Conservation (phyloP, 2,797 vertebrate species). For the Florisuga fusca region DNA sequence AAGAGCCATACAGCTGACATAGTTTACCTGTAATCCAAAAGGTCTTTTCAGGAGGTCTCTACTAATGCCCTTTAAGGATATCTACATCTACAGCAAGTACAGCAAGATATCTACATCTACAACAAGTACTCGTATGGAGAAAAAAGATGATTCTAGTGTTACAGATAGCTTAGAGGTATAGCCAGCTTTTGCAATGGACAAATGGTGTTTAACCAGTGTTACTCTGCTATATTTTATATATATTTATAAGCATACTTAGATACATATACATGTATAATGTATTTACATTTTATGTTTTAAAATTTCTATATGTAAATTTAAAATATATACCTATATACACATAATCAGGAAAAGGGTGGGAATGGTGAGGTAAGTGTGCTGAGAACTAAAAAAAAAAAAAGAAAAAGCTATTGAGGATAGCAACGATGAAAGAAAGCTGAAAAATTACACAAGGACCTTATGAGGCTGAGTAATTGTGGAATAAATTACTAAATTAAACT, state of each 20-base stretch:
- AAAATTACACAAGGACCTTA: neutral
- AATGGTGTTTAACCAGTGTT: neutral
- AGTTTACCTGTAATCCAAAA: neutral
- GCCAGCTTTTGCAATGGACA: neutral
- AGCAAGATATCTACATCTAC: neutral
- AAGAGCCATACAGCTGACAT: neutral
- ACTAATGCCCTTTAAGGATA: neutral
- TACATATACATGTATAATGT: neutral
- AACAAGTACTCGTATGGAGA: neutral
- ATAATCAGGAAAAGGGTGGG: neutral
- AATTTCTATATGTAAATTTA: neutral
- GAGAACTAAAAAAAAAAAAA: neutral
- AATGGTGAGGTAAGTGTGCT: neutral
- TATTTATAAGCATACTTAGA: neutral
- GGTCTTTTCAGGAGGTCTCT: neutral
- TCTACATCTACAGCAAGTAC: neutral
- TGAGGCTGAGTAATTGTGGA: neutral
- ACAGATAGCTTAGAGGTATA: neutral
- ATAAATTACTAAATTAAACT: constrained; percentile 4
- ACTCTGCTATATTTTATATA: too few relatives aligned
- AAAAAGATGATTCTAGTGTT: neutral
- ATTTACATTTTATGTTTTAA: neutral
- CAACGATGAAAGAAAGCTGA: neutral
- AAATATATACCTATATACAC: neutral
- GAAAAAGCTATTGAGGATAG: neutral